Evolutionary conservation across 2,797 vertebrate species (phyloP).

Genomic region (Valencia hispanica): DNA sequence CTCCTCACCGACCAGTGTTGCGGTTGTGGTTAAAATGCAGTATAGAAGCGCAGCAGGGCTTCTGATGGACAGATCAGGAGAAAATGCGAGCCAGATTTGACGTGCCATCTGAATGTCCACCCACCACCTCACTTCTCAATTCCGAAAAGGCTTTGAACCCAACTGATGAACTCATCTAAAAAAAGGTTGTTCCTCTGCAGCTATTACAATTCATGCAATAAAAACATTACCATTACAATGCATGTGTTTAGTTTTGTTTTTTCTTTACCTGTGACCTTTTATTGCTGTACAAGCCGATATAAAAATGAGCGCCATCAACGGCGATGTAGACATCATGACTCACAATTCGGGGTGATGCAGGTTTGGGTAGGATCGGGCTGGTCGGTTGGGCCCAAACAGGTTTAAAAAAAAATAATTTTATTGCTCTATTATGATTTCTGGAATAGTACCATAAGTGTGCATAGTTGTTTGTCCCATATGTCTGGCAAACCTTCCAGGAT

Average conservation of each 20-base stretch:
- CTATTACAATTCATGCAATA: constrained; percentile 84
- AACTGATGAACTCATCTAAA: constrained; percentile 73
- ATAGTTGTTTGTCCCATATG: background rate
- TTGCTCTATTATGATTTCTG: background rate
- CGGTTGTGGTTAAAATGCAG: constrained; percentile 63
- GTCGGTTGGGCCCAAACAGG: background rate
- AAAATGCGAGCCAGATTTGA: constrained; percentile 42
- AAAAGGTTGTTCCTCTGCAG: constrained; percentile 70
- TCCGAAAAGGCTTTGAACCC: constrained; percentile 59
- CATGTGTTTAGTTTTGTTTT: constrained; percentile 26
- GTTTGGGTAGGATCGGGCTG: no score
- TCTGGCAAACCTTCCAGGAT: no score
- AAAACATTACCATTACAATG: constrained; percentile 73
- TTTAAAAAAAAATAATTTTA: no score
- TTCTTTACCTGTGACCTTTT: background rate
- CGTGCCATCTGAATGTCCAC: constrained; percentile 69
- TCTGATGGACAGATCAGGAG: constrained; percentile 37
- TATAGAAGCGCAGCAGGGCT: constrained; percentile 54
- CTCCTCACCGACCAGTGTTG: constrained; percentile 1
- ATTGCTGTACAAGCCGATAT: background rate
- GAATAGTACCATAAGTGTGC: background rate
- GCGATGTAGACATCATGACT: background rate
- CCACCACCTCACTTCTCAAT: constrained; percentile 49
- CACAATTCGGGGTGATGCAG: background rate
- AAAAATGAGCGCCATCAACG: no score